These are phyloP conservation scores for Chlorodrepanis virens DNA, from an alignment of 2,113 vertebrate genomes.

Conservation along the genomic window DNA sequence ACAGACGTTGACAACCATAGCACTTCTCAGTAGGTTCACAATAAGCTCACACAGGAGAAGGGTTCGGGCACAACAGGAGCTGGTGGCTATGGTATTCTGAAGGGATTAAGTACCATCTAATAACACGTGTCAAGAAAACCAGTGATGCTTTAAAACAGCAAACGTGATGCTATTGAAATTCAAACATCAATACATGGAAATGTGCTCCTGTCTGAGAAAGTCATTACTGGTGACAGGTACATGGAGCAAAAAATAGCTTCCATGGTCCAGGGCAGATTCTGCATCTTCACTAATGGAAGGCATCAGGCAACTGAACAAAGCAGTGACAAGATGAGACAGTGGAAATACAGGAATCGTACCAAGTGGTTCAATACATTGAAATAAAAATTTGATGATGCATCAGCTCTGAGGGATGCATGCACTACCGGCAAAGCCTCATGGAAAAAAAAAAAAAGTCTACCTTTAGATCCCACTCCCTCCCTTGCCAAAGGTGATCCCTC, in stretches of 20 bases:
- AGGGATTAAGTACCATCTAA: neutral
- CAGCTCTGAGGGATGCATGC: accelerated
- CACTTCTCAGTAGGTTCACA: neutral
- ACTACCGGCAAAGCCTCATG: neutral
- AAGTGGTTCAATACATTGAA: neutral
- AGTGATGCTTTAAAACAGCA: neutral
- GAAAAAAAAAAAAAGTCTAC: no score
- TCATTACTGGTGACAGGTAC: slow-evolving; percentile 1
- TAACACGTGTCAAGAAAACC: neutral
- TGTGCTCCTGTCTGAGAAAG: neutral
- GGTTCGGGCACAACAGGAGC: neutral
- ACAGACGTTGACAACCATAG: no score
- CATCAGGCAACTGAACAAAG: neutral
- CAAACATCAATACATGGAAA: neutral
- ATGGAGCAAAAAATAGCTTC: neutral
- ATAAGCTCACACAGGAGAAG: neutral
- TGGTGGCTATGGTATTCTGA: neutral
- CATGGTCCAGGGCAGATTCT: neutral
- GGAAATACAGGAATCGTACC: neutral
- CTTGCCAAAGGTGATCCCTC: no score
- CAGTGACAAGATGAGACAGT: neutral
- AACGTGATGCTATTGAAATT: neutral
- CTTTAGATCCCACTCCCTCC: neutral
- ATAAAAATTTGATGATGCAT: neutral
- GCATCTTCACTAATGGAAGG: neutral